A percentile compares a stretch with the other conserved stretches of the same genome.
Evolutionary conservation across 1,140 invertebrate species (phyloP).

Genomic region (Magallana ariakensis): DNA sequence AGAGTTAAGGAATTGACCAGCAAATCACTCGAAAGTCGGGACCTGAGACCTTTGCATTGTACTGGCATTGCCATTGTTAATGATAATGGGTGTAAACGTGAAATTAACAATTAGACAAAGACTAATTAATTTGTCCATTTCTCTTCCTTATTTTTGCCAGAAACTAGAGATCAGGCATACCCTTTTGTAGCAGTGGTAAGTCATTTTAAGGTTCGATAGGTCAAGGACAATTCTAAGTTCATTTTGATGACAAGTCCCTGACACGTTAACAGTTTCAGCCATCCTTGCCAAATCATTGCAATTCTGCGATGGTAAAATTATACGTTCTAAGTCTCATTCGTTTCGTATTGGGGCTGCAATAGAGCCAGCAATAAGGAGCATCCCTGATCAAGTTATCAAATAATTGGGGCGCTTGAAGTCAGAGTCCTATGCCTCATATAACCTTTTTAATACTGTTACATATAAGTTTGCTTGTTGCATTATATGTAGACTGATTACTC

Average conservation of each 20-base stretch:
- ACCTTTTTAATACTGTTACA: no score
- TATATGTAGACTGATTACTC: no score
- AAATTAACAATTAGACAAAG: background rate
- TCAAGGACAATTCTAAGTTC: background rate
- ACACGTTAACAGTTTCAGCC: no score
- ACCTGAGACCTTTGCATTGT: background rate
- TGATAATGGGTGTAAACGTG: no score
- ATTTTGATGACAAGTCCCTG: no score
- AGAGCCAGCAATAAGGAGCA: background rate
- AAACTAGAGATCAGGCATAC: background rate
- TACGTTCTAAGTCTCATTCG: background rate
- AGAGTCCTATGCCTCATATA: no score
- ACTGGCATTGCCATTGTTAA: no score
- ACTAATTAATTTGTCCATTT: background rate
- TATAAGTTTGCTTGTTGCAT: no score
- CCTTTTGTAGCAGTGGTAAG: background rate
- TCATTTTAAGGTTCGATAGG: background rate
- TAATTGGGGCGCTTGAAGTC: no score
- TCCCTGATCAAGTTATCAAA: no score
- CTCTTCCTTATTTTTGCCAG: background rate
- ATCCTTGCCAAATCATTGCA: no score
- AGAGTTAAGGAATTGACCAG: background rate
- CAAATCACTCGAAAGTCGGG: background rate
- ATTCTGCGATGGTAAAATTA: background rate
- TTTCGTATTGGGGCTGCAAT: background rate